Base-by-base conservation (phyloP, 2,797 vertebrate genomes). In the Chaenodraco wilsoni region DNA sequence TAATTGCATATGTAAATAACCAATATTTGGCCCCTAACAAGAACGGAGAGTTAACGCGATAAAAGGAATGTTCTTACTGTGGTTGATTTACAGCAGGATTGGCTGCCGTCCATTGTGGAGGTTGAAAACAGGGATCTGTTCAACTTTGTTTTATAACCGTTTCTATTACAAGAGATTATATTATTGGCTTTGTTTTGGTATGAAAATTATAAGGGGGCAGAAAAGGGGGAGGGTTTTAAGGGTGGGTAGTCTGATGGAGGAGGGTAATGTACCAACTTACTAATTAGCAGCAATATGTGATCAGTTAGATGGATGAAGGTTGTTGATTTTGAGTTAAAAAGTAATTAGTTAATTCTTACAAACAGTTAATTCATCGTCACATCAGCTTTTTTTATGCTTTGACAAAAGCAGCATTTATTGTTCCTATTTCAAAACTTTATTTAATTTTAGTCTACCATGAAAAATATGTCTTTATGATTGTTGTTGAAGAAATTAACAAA, bases 1-100 rank as follows among this genome's bases (percentile, higher is more conserved):
- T 92, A 89, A 94, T 91, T 91, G 57, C 70, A 68, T 58, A 85
- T 88, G 89, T 85, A 89, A 89, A 91, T 90, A 48, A 82, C 41
- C 40, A 21, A 65, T 75, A 82, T 85, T 74, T 84, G 74, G 72
- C 67, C 80, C 56, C 67, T 76, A 70, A 87, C 78, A 82, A 77
- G 77, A 71, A 55, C 49, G 23, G 21, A 71, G 67, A 77, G 83
- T 84, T 84, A 75, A 88, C 83, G 67, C 9, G 43, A 87, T 81
- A 44, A 67, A 72, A 90, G 64, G 66, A 71, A 69, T 72, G 59
- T 8, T 52, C 76, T 57, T 63, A 74, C 57, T 83, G 75, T 46
- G 55, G 56, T 64, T 78, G 70, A 87, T 88, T 75, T 72, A 56
- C 76, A 82, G 64, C 64, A 46, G 57, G 54, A 51, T 64, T 87